Base-by-base conservation (phyloP, 2,113 vertebrate genomes). In the Pavo muticus region DNA sequence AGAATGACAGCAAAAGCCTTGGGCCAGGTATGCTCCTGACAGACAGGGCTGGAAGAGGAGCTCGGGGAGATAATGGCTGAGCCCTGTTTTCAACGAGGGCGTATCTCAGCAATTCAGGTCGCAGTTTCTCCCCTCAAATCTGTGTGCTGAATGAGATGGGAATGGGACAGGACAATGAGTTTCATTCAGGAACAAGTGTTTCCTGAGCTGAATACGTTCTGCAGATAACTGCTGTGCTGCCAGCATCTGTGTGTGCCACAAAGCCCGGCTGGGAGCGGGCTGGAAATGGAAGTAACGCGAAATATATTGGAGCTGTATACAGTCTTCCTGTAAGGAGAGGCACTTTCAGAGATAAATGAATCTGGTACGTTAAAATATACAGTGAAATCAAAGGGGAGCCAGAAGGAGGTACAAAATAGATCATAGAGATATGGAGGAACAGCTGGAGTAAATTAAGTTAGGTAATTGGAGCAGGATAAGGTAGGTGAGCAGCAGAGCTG, bases 381-480 rank as follows among this genome's bases (percentile, higher is more conserved):
- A 17, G 56, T 30, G 69, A 87, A 95, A 95, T 94, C 88, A 93
- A 88, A 88, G 47, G 63, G 85, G 60, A 87, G 56, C 32, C 79
- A 47, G 85, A 81, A 94, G 93, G 72, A 95, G 88, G 88, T 84
- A 82, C 74, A 92, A 88, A 90, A 94, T 88, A 94, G 91, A 93
- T 92, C 40, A 42, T 19, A 57, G 64, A 67, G 90, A 50, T 68
- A 60, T 13, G 75, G 63, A 92, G 59, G 80, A 92, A 95, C 78
- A 92, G 91, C 92, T 93, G 89, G 94, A 88, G 92, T 74, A 78
- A 94, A 90, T 91, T 50, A 93, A 91, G 90, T 88, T 80, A 91
- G 88, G 89, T 94, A 96, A 94, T 84, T 94, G 91, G 88, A 95
- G 91, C 93, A 88, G 94, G 93, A 93, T 94, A 65, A 94, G 92